These are phyloP conservation scores for Sebastes steindachneri DNA, from an alignment of 2,797 vertebrate genomes.

Conservation along the genomic window DNA sequence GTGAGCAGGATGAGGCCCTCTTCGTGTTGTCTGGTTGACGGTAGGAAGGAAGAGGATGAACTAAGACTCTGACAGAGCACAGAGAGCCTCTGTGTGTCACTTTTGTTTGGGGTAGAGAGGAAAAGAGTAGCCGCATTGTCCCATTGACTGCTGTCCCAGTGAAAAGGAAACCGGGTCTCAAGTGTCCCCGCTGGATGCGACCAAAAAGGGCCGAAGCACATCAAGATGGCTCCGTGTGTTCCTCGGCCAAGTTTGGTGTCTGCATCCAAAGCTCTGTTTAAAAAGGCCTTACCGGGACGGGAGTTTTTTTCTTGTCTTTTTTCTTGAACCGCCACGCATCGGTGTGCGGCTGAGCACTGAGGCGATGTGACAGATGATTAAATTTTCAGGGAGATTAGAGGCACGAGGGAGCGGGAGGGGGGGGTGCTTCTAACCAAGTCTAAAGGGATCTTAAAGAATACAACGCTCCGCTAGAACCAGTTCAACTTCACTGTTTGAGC, in stretches of 20 bases:
- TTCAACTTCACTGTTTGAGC: conserved; percentile 27
- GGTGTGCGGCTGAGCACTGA: conserved; percentile 68
- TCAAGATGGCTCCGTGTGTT: conserved; percentile 61
- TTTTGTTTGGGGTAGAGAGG: conserved; percentile 52
- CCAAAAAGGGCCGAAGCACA: conserved; percentile 60
- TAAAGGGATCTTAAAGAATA: conserved; percentile 49
- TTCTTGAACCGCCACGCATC: conserved; percentile 51
- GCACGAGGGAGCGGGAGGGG: conserved; percentile 24
- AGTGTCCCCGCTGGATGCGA: conserved; percentile 70
- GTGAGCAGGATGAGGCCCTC: neutral
- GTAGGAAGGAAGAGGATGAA: conserved; percentile 69
- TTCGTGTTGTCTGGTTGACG: conserved; percentile 29
- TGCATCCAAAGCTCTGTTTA: conserved; percentile 44
- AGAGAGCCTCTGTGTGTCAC: conserved; percentile 66
- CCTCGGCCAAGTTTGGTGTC: conserved; percentile 48
- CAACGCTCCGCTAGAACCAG: conserved; percentile 1
- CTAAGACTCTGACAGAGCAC: conserved; percentile 52
- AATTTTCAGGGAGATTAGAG: conserved; percentile 81
- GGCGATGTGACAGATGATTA: conserved; percentile 80
- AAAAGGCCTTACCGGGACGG: conserved; percentile 27
- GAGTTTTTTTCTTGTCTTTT: neutral
- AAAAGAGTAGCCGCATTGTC: conserved; percentile 73
- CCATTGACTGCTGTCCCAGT: conserved; percentile 62
- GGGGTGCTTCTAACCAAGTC: conserved; percentile 31
- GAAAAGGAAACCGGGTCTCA: conserved; percentile 69